Evolutionary conservation across 2,888 invertebrate genomes (phyloP).

Genomic region (Cabera pusaria): DNA sequence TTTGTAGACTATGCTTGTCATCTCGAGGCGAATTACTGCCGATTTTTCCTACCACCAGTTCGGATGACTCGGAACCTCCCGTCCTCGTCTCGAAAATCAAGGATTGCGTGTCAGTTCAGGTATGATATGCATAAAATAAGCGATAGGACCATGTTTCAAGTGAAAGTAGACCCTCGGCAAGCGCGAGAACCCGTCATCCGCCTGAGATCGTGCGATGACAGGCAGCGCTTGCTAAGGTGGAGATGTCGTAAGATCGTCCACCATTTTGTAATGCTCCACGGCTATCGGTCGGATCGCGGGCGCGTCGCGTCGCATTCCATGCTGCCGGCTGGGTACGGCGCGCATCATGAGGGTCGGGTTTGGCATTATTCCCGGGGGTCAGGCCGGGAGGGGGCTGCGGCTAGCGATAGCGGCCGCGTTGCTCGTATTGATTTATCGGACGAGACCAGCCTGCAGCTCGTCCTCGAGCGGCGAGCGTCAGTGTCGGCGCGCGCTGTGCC

Average conservation of each 20-base stretch:
- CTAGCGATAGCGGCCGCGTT: slow-evolving; percentile 62
- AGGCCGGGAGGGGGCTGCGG: slow-evolving; percentile 72
- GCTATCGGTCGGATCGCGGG: slow-evolving; percentile 78
- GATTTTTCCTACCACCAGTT: slow-evolving; percentile 83
- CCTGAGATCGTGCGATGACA: slow-evolving; percentile 77
- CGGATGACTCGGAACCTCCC: slow-evolving; percentile 78
- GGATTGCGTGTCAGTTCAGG: slow-evolving; percentile 86
- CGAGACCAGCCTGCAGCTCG: slow-evolving; percentile 79
- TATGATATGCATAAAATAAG: slow-evolving; percentile 72
- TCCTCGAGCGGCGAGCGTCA: slow-evolving; percentile 74
- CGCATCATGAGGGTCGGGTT: slow-evolving; percentile 73
- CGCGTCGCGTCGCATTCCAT: slow-evolving; percentile 79
- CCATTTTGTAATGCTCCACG: slow-evolving; percentile 82
- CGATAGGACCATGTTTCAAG: slow-evolving; percentile 64
- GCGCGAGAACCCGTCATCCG: slow-evolving; percentile 81
- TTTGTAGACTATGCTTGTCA: slow-evolving; percentile 86
- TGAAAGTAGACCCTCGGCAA: slow-evolving; percentile 80
- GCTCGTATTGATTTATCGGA: slow-evolving; percentile 81
- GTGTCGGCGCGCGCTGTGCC: slow-evolving; percentile 71
- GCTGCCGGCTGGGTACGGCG: slow-evolving; percentile 75
- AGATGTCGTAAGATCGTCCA: slow-evolving; percentile 85
- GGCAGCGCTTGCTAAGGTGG: slow-evolving; percentile 77
- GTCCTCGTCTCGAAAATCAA: slow-evolving; percentile 85
- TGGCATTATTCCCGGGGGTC: slow-evolving; percentile 76
- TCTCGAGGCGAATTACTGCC: slow-evolving; percentile 84